Percentiles rank a stretch among this genome's conserved stretches.
Evolutionary conservation across 2,797 vertebrate species (phyloP).

Genomic region (Danio choprae): DNA sequence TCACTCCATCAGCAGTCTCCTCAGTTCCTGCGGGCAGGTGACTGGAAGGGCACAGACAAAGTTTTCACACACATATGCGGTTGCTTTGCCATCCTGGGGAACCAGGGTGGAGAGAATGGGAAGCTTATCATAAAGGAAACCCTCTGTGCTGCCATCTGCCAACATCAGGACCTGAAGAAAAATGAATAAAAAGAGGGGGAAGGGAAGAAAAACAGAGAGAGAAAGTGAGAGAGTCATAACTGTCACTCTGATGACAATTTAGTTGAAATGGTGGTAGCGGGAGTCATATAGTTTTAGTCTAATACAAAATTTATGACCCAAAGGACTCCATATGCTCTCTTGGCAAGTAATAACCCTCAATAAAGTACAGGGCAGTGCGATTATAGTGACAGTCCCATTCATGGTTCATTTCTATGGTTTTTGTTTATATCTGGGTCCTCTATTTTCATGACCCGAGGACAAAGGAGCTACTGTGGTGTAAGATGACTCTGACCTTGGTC

Average conservation of each 20-base stretch:
- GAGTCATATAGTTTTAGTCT: conserved; percentile 32
- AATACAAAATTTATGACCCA: conserved; percentile 33
- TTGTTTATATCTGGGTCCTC: conserved; percentile 32
- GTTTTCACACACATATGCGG: conserved; percentile 89
- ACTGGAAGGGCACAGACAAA: conserved; percentile 87
- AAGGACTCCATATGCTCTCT: conserved; percentile 13
- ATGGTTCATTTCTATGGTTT: conserved; percentile 37
- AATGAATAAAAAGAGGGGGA: not conserved
- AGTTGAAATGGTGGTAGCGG: conserved; percentile 12
- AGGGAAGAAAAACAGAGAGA: not conserved
- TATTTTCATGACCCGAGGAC: not conserved
- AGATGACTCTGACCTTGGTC: conserved; percentile 26
- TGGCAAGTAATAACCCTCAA: conserved; percentile 34
- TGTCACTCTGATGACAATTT: conserved; percentile 45
- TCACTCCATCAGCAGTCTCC: conserved; percentile 79
- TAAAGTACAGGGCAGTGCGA: conserved; percentile 17
- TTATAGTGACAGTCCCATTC: conserved; percentile 27
- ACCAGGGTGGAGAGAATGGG: conserved; percentile 83
- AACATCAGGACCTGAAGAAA: conserved; percentile 85
- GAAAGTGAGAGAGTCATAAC: conserved; percentile 21
- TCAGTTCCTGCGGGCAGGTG: conserved; percentile 85
- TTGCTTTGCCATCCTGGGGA: conserved; percentile 77
- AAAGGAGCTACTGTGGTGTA: not conserved
- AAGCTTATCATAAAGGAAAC: conserved; percentile 83
- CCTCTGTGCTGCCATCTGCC: conserved; percentile 75